Percentiles rank a stretch among this genome's conserved stretches.
Conservation (phyloP, 2,888 invertebrate species). For the Temnothorax unifasciatus region DNA sequence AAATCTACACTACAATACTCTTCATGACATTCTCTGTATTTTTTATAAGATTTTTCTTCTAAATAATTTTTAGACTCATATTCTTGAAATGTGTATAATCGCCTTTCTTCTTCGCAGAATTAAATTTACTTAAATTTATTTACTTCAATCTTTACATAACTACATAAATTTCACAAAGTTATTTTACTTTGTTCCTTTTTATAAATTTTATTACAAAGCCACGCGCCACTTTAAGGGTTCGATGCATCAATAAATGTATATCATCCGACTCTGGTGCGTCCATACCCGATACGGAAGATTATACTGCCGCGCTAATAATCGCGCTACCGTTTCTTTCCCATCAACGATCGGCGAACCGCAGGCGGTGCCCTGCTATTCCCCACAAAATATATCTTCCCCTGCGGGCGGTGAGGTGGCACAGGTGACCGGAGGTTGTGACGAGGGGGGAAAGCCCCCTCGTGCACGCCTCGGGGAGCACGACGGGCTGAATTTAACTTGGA, state of each 20-base stretch:
- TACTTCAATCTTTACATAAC: background rate
- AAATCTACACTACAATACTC: background rate
- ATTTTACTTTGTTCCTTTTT: background rate
- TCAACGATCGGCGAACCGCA: constrained; percentile 33
- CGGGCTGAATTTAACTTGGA: constrained; percentile 80
- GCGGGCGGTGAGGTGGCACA: constrained; percentile 54
- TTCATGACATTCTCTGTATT: background rate
- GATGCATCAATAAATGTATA: background rate
- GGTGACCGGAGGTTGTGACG: constrained; percentile 69
- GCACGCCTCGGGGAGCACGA: constrained; percentile 79
- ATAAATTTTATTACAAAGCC: background rate
- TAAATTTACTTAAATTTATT: background rate
- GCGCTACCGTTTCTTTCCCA: constrained; percentile 23
- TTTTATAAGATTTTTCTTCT: background rate
- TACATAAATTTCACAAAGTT: background rate
- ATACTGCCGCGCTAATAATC: constrained; percentile 11
- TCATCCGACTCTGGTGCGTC: background rate
- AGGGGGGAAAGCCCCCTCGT: constrained; percentile 67
- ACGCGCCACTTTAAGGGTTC: background rate
- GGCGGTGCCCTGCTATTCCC: constrained; percentile 42
- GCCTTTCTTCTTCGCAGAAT: background rate
- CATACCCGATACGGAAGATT: background rate
- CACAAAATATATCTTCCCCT: constrained; percentile 56
- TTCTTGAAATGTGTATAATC: background rate
- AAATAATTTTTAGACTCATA: background rate